A percentile compares a stretch with the other conserved stretches of the same genome.
phyloP scores from a whole-genome alignment of 2,888 invertebrate species.

The Tenthredo scrophulariae region DNA sequence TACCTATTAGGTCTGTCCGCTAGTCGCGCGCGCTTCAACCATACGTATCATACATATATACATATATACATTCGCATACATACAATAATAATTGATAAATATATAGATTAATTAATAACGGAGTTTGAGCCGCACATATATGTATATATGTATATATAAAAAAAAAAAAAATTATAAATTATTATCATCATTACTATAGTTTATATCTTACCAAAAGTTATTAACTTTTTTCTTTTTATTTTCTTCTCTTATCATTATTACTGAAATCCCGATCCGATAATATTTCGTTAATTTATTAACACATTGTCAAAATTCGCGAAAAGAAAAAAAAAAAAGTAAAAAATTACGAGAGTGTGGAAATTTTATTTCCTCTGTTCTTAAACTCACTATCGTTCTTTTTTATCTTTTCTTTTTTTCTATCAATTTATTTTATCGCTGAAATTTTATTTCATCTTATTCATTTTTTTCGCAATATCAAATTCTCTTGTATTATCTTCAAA shows the following conservation, averaged over 20 bases:
- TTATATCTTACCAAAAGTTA: background rate
- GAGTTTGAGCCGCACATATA: background rate
- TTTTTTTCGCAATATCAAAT: background rate
- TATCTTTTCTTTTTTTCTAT: too few relatives aligned
- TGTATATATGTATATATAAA: background rate
- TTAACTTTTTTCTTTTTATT: background rate
- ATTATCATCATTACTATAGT: background rate
- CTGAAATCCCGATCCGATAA: background rate
- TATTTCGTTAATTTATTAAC: background rate
- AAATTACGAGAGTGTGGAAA: background rate
- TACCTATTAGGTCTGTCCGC: background rate
- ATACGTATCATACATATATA: background rate
- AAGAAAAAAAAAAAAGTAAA: background rate
- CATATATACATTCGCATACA: background rate
- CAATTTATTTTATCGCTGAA: too few relatives aligned
- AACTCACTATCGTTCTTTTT: too few relatives aligned
- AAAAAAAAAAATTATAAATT: background rate
- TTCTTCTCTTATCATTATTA: background rate
- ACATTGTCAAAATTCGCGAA: background rate
- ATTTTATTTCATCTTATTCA: too few relatives aligned
- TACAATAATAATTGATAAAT: background rate
- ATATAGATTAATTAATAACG: background rate
- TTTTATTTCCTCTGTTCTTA: background rate
- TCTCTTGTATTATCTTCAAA: background rate
- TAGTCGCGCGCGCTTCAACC: slow-evolving; percentile 16